A percentile compares a stretch with the other conserved stretches of the same genome.
Evolutionary conservation across 1,140 invertebrate genomes (phyloP).

Genomic region (Drosophila kikkawai): DNA sequence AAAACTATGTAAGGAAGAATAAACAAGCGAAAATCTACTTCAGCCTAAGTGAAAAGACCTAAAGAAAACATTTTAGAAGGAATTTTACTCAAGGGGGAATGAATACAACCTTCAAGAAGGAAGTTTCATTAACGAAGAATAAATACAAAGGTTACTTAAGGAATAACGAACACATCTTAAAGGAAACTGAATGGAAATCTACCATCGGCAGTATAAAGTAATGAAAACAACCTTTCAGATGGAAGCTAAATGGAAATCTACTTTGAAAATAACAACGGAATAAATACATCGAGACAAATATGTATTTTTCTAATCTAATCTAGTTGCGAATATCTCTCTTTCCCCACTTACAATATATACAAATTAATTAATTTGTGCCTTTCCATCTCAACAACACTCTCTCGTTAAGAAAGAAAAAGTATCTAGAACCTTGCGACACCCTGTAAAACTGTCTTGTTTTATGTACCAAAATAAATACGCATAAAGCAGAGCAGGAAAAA

Average conservation of each 20-base stretch:
- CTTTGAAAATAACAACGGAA: neutral
- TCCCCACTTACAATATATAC: slow-evolving; percentile 6
- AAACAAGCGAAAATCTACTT: neutral
- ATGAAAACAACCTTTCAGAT: neutral
- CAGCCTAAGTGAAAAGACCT: no score
- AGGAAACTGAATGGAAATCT: neutral
- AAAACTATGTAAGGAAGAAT: neutral
- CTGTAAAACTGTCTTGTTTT: slow-evolving; percentile 74
- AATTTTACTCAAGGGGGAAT: neutral
- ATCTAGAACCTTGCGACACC: slow-evolving; percentile 45
- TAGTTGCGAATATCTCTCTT: neutral
- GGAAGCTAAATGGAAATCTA: neutral
- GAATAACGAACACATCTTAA: neutral
- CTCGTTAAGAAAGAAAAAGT: slow-evolving; percentile 3
- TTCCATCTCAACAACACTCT: neutral
- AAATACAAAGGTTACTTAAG: neutral
- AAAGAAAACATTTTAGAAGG: neutral
- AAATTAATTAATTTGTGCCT: slow-evolving; percentile 11
- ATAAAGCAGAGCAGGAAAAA: slow-evolving; percentile 62
- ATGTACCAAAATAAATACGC: slow-evolving; percentile 81
- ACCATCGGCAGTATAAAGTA: neutral
- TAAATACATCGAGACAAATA: neutral
- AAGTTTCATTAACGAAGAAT: neutral
- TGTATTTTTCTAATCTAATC: slow-evolving; percentile 12
- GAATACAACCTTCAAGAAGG: neutral